Conservation (phyloP, 2,888 invertebrate species). For the Ophion obscuratus region DNA sequence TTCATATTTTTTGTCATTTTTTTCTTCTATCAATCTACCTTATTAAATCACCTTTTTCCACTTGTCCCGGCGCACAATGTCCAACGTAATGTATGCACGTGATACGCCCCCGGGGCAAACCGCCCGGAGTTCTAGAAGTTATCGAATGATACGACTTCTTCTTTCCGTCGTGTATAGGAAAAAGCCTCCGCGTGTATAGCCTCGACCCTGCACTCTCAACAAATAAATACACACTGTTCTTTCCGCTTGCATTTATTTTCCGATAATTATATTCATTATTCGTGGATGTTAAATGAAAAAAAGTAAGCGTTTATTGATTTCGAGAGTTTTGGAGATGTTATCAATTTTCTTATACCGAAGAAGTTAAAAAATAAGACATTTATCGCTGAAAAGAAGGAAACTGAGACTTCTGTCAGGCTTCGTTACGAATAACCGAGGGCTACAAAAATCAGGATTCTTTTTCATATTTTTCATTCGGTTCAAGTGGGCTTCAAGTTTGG, state of each 20-base stretch:
- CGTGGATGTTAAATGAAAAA: background rate
- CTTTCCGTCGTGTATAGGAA: background rate
- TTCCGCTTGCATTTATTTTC: slow-evolving; percentile 5
- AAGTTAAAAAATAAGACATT: background rate
- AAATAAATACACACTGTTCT: background rate
- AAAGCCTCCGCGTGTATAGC: background rate
- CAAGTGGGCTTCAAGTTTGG: too few relatives aligned
- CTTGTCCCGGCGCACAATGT: background rate
- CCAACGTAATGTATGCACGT: background rate
- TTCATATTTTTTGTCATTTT: background rate
- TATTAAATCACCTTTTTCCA: background rate
- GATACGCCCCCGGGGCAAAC: slow-evolving; percentile 10
- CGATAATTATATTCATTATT: slow-evolving; percentile 12
- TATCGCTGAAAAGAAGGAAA: background rate
- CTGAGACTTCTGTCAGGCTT: too few relatives aligned
- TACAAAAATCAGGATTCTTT: too few relatives aligned
- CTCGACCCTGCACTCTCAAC: background rate
- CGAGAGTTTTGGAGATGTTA: background rate
- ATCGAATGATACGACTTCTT: slow-evolving; percentile 7
- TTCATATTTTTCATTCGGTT: too few relatives aligned
- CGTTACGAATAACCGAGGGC: too few relatives aligned
- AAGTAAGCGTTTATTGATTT: background rate
- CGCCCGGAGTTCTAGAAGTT: slow-evolving; percentile 3
- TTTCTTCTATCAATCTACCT: background rate
- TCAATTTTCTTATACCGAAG: background rate